phyloP scores from a whole-genome alignment of 35 echinoderm and acorn worm species.

The Lytechinus variegatus region DNA sequence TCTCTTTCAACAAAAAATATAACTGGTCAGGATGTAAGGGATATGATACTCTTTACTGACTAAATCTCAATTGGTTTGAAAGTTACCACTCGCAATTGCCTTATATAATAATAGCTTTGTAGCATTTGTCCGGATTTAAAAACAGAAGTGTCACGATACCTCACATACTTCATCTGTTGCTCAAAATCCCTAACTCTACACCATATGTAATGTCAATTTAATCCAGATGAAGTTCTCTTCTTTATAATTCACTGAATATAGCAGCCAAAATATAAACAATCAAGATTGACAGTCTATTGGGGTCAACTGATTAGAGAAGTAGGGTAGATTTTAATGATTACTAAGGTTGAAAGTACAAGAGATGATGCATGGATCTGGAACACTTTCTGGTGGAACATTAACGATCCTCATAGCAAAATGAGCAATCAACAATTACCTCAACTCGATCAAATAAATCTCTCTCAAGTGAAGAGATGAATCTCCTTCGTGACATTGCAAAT shows the following conservation, averaged over 20 bases:
- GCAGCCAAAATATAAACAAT: constrained; percentile 24
- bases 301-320: neutral
- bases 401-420: neutral
- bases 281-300: constrained; percentile 19
- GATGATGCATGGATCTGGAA: neutral
- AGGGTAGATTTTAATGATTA: neutral
- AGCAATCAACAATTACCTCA: neutral
- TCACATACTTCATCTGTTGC: neutral
- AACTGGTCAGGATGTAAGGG: no score
- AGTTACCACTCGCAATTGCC: no score
- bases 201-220: neutral
- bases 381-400: neutral
- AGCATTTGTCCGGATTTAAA: no score
- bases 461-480: neutral
- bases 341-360: neutral
- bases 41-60: no score
- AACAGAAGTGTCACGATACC: neutral
- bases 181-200: neutral
- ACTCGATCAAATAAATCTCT: neutral
- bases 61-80: no score
- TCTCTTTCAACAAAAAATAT: no score
- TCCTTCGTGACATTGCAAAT: neutral
- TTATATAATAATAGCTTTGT: no score
- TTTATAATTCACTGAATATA: neutral
- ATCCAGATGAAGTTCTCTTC: neutral